A percentile compares a stretch with the other conserved stretches of the same genome.
Conservation (phyloP, 2,888 invertebrate species). For the Monoplex corrugatus region DNA sequence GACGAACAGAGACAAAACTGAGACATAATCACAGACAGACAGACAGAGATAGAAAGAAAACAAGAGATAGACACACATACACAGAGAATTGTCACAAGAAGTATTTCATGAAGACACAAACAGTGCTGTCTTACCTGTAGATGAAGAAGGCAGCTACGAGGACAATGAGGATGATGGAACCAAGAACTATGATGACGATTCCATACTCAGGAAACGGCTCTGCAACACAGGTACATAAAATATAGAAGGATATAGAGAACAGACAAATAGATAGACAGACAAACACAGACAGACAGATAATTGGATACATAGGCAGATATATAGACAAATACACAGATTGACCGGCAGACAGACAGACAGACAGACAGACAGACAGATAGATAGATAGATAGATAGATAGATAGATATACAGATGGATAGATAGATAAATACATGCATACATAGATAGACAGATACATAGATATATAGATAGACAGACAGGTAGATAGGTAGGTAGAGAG, state of each 20-base stretch:
- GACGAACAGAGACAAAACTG: neutral
- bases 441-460: too few relatives aligned
- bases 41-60: neutral
- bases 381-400: neutral
- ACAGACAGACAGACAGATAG: neutral
- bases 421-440: too few relatives aligned
- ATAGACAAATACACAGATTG: neutral
- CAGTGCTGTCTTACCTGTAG: slow-evolving; percentile 91
- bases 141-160: slow-evolving; percentile 89
- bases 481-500: too few relatives aligned
- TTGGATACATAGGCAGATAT: neutral
- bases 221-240: slow-evolving; percentile 53
- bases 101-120: too few relatives aligned
- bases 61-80: neutral
- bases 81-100: too few relatives aligned
- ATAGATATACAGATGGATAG: neutral
- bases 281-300: neutral
- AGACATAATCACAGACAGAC: neutral
- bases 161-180: slow-evolving; percentile 87
- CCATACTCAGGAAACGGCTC: slow-evolving; percentile 89
- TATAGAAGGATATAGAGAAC: slow-evolving; percentile 28
- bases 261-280: neutral
- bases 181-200: slow-evolving; percentile 91
- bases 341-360: neutral
- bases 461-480: too few relatives aligned